Base-by-base conservation (phyloP, 2,113 vertebrate species). In the Chaetops frenatus region DNA sequence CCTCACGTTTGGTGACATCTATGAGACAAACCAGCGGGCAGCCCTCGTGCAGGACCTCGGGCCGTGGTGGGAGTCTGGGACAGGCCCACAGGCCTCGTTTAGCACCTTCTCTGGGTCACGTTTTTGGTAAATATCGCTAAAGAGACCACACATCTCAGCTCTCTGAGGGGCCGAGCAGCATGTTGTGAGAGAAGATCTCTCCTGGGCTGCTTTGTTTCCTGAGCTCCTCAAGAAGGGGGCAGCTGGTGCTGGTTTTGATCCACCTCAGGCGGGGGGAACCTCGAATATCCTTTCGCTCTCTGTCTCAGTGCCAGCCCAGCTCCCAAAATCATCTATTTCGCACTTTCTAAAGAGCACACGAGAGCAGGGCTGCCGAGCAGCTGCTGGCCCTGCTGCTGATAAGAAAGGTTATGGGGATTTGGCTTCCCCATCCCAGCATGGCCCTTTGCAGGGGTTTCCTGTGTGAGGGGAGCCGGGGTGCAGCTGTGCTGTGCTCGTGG, bases 391-490 rank as follows among this genome's bases (percentile, higher is more conserved):
- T 31, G 22, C 40, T 57, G 79, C 67, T 58, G 88, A 16, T 62
- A 33, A 81, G 56, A 92, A 92, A 86, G 91, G 83, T 65, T 64
- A 6, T 11, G 3, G 6, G 48, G 81, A 6, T 62, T 18, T 23
- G 17, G 81, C 64, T 79, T 79, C 36, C 51, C 64, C 2, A 3
- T 7, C 3, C 19, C 15, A 36, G 31, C 16, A 1, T 11, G 31
- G 70, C 85, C 20, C 72, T 57, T 8, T 7, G 40, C 47, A 38
- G 81, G 42, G 80, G 51, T 95, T 98, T 98, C 97, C 97, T 97
- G 97, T 91, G 88, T 15, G 1, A 51, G 15, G 20, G 88, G 42
- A 77, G 42, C 57, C 6, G 2, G 1, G n/a, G 47, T 44, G 92
- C 72, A 67, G 86, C 88, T n/a, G 48, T 10, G 38, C 60, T 29